phyloP scores from a whole-genome alignment of 1,140 invertebrate species.

The Palaemon carinicauda region DNA sequence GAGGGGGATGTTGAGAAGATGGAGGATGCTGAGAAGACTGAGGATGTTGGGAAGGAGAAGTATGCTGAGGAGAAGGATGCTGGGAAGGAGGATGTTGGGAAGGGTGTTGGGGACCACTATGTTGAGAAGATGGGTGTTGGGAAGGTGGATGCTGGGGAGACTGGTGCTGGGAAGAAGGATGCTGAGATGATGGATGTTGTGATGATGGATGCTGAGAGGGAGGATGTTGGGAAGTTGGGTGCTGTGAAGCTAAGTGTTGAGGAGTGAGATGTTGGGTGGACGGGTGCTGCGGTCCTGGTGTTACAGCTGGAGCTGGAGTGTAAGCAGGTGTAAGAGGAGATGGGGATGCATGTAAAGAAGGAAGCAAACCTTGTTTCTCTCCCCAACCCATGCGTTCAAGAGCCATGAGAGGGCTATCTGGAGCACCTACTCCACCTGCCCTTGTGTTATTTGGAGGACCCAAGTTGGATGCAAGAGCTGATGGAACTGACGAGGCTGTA shows the following conservation, averaged over 20 bases:
- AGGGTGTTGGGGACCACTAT: too few species aligned
- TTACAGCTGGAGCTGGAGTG: constrained; percentile 54
- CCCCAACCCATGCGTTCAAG: constrained; percentile 59
- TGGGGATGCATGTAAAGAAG: constrained; percentile 56
- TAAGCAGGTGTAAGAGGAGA: constrained; percentile 54
- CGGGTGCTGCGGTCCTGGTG: constrained; percentile 50
- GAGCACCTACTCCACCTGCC: constrained; percentile 51
- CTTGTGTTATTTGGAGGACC: constrained; percentile 46
- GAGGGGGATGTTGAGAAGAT: neutral
- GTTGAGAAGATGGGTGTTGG: neutral
- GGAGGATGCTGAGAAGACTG: neutral
- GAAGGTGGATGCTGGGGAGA: constrained; percentile 9
- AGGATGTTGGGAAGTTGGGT: constrained; percentile 28
- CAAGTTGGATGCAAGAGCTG: constrained; percentile 28
- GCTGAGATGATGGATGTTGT: constrained; percentile 19
- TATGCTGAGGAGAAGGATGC: neutral
- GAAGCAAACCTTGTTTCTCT: constrained; percentile 55
- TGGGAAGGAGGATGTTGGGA: neutral
- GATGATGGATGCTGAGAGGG: constrained; percentile 30
- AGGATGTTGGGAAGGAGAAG: neutral
- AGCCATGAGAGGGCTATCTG: constrained; percentile 59
- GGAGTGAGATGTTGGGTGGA: constrained; percentile 41
- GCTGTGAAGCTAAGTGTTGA: constrained; percentile 16
- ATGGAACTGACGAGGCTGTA: constrained; percentile 29
- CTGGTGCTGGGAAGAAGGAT: constrained; percentile 5